A percentile compares a stretch with the other conserved stretches of the same genome.
Conservation (phyloP, 2,888 invertebrate genomes). For the Platypus cylindrus region DNA sequence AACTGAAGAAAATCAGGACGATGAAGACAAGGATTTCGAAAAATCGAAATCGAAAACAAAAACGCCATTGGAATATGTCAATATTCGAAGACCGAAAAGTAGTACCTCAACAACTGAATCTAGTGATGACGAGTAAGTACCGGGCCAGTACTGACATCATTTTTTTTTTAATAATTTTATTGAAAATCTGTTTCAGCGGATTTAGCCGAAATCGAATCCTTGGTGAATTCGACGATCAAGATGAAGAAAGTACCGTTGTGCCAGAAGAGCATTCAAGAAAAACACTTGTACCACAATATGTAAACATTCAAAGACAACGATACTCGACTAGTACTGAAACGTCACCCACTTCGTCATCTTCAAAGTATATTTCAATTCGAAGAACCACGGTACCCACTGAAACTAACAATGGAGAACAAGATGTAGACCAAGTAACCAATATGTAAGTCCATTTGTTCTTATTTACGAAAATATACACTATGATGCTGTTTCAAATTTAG, state of each 20-base stretch:
- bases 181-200: slow-evolving; percentile 11
- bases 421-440: too few species aligned
- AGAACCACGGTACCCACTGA: slow-evolving; percentile 18
- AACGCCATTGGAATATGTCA: slow-evolving; percentile 52
- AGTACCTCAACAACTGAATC: slow-evolving; percentile 31
- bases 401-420: slow-evolving; percentile 11
- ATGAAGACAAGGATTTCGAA: neutral
- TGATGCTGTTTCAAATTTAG: too few species aligned
- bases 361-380: slow-evolving; percentile 20
- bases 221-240: slow-evolving; percentile 20
- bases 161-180: neutral
- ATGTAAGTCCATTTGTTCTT: slow-evolving; percentile 1
- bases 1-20: neutral
- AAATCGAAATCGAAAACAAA: slow-evolving; percentile 20
- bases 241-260: slow-evolving; percentile 9
- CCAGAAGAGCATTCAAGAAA: slow-evolving; percentile 11
- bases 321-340: slow-evolving; percentile 41
- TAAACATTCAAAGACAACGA: slow-evolving; percentile 55
- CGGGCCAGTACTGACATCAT: neutral
- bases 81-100: slow-evolving; percentile 48
- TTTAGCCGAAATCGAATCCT: slow-evolving; percentile 25
- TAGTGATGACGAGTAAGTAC: slow-evolving; percentile 20
- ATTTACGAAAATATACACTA: slow-evolving; percentile 5
- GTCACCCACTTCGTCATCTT: slow-evolving; percentile 20
- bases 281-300: slow-evolving; percentile 44